Conservation (phyloP, 2,888 invertebrate species). For the Hybos culiciformis region DNA sequence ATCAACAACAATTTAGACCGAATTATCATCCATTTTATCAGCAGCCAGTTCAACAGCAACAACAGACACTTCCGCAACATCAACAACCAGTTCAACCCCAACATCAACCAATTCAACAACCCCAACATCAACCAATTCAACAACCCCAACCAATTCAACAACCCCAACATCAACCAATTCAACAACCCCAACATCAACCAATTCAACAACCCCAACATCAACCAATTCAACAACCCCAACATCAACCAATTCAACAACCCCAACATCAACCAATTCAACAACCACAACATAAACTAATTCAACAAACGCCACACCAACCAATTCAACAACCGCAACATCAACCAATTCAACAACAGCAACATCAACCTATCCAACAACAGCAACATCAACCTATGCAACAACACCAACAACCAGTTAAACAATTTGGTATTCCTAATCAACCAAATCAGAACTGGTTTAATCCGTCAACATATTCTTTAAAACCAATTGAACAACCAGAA, state of each 20-base stretch:
- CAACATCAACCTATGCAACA: background rate
- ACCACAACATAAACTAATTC: background rate
- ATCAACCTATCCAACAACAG: background rate
- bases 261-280: too few relatives aligned
- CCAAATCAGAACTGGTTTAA: background rate
- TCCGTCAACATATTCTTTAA: background rate
- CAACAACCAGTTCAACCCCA: slow-evolving; percentile 9
- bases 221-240: too few relatives aligned
- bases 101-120: slow-evolving; percentile 7
- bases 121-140: slow-evolving; percentile 12
- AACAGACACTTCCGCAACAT: slow-evolving; percentile 2
- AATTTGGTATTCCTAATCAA: too few relatives aligned
- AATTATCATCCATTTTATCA: slow-evolving; percentile 4
- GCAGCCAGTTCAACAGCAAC: slow-evolving; percentile 2
- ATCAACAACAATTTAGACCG: slow-evolving; percentile 6
- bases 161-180: background rate
- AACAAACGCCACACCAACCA: background rate
- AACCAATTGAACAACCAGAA: slow-evolving; percentile 3
- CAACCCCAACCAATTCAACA: slow-evolving; percentile 8
- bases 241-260: too few relatives aligned
- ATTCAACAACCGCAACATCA: background rate
- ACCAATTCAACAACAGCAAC: background rate
- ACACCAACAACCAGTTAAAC: background rate
- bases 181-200: background rate
- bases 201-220: too few relatives aligned